These are phyloP conservation scores for Eubucco bourcierii DNA, from an alignment of 2,113 vertebrate genomes.

Conservation along the genomic window DNA sequence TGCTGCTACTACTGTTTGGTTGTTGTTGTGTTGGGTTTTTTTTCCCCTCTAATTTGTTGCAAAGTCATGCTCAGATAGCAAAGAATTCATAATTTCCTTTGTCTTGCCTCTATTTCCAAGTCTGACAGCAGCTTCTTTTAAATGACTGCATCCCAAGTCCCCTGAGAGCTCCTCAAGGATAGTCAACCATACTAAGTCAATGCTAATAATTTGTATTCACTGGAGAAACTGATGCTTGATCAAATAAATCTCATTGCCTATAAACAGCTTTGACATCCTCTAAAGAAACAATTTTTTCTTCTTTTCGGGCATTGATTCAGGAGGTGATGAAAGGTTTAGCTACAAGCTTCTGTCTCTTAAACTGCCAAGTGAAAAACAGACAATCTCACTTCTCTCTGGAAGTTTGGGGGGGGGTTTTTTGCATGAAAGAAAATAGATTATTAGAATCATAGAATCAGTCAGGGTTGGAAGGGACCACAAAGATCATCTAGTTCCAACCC, in stretches of 20 bases:
- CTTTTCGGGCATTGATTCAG: background rate
- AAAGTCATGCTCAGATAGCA: background rate
- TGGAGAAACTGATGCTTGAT: background rate
- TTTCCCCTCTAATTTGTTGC: background rate
- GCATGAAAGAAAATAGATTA: too few relatives aligned
- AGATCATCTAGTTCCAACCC: too few relatives aligned
- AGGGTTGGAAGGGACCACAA: too few relatives aligned
- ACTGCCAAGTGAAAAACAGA: background rate
- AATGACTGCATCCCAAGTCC: background rate
- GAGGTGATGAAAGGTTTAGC: background rate
- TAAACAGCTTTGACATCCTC: constrained; percentile 29
- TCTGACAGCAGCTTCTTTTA: constrained; percentile 7
- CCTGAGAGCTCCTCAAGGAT: background rate
- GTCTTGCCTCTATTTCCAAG: background rate
- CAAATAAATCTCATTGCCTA: constrained; percentile 12
- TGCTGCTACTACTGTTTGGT: background rate
- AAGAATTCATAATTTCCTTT: background rate
- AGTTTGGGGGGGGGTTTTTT: too few relatives aligned
- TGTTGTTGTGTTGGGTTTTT: too few relatives aligned
- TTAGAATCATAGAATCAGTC: background rate
- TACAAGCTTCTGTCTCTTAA: background rate
- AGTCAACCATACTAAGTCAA: background rate
- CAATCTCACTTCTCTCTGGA: background rate
- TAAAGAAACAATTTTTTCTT: background rate
- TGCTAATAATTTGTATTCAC: constrained; percentile 7